A percentile compares a stretch with the other conserved stretches of the same genome.
Conservation (phyloP, 2,797 vertebrate genomes). For the Phataginus tricuspis region DNA sequence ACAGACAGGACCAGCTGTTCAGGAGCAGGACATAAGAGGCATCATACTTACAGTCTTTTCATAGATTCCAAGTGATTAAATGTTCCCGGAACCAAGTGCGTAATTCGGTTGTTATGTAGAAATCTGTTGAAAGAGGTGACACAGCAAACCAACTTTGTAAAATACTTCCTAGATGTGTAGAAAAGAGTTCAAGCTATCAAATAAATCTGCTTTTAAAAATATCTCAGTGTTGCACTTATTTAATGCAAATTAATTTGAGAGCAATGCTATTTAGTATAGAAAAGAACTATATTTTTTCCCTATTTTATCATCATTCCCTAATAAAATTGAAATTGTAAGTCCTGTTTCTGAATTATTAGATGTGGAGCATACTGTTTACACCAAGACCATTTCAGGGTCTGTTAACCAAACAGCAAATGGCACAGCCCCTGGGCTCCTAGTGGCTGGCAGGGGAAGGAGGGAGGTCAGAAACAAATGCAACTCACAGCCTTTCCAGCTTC, state of each 20-base stretch:
- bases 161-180: fast-evolving
- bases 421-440: too few species aligned
- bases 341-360: fast-evolving
- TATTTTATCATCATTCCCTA: neutral
- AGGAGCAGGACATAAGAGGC: too few species aligned
- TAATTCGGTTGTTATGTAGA: conserved; percentile 98
- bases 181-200: fast-evolving
- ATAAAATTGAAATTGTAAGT: neutral
- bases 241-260: neutral
- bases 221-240: fast-evolving
- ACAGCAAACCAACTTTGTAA: neutral
- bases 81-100: conserved; percentile 94
- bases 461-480: conserved; percentile 42
- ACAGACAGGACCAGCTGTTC: too few species aligned
- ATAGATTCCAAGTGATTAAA: conserved; percentile 96
- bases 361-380: fast-evolving
- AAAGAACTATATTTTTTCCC: neutral
- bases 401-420: too few species aligned
- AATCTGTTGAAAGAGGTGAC: conserved; percentile 89
- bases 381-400: fast-evolving
- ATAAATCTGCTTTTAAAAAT: fast-evolving
- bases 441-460: fast-evolving
- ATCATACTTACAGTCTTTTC: conserved; percentile 96
- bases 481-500: conserved; percentile 98
- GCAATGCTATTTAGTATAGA: fast-evolving